These are phyloP conservation scores for Plotosus lineatus DNA, from an alignment of 2,113 vertebrate species.

Conservation along the genomic window DNA sequence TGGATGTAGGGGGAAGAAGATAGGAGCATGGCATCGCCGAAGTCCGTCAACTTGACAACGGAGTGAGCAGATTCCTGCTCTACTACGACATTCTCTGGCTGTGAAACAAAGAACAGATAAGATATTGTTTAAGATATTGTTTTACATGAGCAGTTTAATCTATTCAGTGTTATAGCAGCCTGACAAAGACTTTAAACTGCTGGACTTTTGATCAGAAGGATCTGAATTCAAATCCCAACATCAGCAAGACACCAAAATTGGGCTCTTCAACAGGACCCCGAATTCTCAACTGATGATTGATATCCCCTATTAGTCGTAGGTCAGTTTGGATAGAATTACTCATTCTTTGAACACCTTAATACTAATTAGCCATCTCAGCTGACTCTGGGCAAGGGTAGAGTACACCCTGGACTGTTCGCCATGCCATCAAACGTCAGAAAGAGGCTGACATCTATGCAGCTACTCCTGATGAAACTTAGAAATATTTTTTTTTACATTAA, in stretches of 20 bases:
- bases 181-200: background rate
- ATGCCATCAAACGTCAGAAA: too few relatives aligned
- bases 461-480: too few relatives aligned
- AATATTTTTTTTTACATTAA: too few relatives aligned
- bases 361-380: too few relatives aligned
- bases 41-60: constrained; percentile 87
- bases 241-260: background rate
- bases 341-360: too few relatives aligned
- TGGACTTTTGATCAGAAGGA: background rate
- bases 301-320: background rate
- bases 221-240: background rate
- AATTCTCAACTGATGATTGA: background rate
- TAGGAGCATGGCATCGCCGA: constrained; percentile 91
- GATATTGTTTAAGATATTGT: too few relatives aligned
- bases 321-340: background rate
- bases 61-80: constrained; percentile 83
- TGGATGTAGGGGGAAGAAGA: constrained; percentile 85
- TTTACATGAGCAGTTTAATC: too few relatives aligned
- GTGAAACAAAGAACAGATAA: constrained; percentile 23
- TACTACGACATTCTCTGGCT: constrained; percentile 97
- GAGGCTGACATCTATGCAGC: too few relatives aligned
- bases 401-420: too few relatives aligned
- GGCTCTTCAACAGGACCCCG: background rate
- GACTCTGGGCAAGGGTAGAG: too few relatives aligned
- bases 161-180: background rate